Percentiles rank a stretch among this genome's conserved stretches.
Evolutionary conservation across 2,113 vertebrate species (phyloP).

Genomic region (Chionis minor): DNA sequence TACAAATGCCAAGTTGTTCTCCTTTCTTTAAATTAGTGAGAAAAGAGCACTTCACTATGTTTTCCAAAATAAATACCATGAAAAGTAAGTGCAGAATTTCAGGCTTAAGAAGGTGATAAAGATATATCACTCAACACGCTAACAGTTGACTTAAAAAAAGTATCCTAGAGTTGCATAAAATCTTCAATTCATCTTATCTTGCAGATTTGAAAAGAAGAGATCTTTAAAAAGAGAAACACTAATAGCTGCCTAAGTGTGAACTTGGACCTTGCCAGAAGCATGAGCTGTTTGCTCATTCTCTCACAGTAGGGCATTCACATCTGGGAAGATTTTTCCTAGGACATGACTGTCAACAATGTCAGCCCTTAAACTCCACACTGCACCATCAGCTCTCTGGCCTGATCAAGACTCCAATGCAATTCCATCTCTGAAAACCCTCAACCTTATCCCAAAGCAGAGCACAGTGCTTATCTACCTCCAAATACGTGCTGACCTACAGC

Average conservation of each 20-base stretch:
- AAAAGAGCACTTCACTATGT: not conserved
- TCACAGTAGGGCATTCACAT: not conserved
- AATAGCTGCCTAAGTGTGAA: not conserved
- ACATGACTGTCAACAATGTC: not conserved
- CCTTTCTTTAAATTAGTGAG: not conserved
- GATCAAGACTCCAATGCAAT: not conserved
- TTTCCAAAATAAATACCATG: slow-evolving; percentile 13
- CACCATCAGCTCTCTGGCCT: not conserved
- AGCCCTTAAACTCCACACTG: not conserved
- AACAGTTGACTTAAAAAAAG: not conserved
- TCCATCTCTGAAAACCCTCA: not conserved
- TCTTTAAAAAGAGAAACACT: not conserved
- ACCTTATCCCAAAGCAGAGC: not conserved
- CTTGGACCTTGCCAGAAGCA: not conserved
- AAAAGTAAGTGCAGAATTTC: not conserved
- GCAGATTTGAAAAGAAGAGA: not conserved
- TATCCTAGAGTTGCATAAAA: not conserved
- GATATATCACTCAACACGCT: not conserved
- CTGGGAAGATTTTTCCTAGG: not conserved
- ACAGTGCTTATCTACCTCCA: not conserved
- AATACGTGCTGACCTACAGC: not conserved
- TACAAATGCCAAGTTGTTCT: not conserved
- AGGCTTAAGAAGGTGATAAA: not conserved
- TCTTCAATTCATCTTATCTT: not conserved
- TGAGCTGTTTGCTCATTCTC: not conserved